A percentile compares a stretch with the other conserved stretches of the same genome.
Evolutionary conservation across 1,140 invertebrate species (phyloP).

Genomic region (Leptopilina boulardi): DNA sequence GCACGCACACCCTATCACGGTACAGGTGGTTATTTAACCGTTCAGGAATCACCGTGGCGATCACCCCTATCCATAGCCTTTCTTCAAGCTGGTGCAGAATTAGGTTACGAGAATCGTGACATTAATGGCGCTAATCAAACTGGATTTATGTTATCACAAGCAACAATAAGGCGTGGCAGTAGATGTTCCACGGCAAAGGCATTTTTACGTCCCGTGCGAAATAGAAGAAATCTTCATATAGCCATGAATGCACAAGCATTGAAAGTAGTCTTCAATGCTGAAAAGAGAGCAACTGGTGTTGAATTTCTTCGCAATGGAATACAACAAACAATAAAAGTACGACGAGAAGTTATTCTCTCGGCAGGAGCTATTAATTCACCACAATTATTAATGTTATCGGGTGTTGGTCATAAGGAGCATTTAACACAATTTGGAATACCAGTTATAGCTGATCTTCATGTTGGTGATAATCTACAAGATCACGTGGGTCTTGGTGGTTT

Average conservation of each 20-base stretch:
- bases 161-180: conserved; percentile 89
- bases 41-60: conserved; percentile 89
- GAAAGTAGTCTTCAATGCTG: conserved; percentile 82
- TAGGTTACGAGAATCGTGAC: conserved; percentile 88
- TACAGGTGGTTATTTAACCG: conserved; percentile 87
- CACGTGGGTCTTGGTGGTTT: conserved; percentile 89
- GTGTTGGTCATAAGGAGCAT: conserved; percentile 89
- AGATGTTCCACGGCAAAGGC: conserved; percentile 93
- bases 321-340: conserved; percentile 80
- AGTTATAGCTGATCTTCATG: conserved; percentile 84
- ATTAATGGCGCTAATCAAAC: conserved; percentile 89
- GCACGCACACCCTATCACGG: conserved; percentile 84
- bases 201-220: conserved; percentile 88
- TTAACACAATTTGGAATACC: conserved; percentile 86
- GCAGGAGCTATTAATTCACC: conserved; percentile 89
- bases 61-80: conserved; percentile 89
- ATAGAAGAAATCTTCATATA: conserved; percentile 88
- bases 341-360: conserved; percentile 87
- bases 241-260: conserved; percentile 87
- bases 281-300: conserved; percentile 85
- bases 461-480: conserved; percentile 90
- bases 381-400: conserved; percentile 92
- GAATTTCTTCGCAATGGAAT: conserved; percentile 83
- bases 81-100: conserved; percentile 85
- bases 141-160: conserved; percentile 90